These are phyloP conservation scores for Thereva unica DNA, from an alignment of 2,888 invertebrate species.

Conservation along the genomic window DNA sequence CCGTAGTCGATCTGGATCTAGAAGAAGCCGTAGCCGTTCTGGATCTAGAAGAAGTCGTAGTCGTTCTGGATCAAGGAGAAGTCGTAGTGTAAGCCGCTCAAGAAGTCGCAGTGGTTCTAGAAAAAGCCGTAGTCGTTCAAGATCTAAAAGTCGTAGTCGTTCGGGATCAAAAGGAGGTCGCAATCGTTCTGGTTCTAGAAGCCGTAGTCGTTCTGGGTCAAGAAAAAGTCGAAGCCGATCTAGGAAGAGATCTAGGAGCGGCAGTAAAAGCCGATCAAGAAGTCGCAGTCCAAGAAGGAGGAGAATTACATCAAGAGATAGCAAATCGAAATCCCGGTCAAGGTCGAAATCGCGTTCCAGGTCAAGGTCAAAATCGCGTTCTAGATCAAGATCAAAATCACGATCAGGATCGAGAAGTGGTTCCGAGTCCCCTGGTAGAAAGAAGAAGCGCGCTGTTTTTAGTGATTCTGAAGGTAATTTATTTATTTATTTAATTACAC, in stretches of 20 bases:
- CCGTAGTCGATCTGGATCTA: conserved; percentile 42
- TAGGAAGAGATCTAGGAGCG: conserved; percentile 47
- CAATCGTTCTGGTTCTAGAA: conserved; percentile 41
- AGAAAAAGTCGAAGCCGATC: conserved; percentile 43
- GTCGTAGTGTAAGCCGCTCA: conserved; percentile 47
- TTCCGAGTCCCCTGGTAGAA: conserved; percentile 45
- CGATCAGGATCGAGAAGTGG: conserved; percentile 45
- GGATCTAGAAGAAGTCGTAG: conserved; percentile 46
- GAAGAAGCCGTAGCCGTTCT: conserved; percentile 50
- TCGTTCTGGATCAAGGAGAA: conserved; percentile 41
- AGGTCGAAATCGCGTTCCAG: conserved; percentile 31
- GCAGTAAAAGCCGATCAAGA: conserved; percentile 48
- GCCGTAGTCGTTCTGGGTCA: conserved; percentile 45
- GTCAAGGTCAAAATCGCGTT: conserved; percentile 42
- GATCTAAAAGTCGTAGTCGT: conserved; percentile 45
- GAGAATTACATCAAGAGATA: background rate
- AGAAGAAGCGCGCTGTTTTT: conserved; percentile 56
- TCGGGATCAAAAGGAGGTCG: conserved; percentile 43
- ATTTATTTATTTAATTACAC: too few species aligned
- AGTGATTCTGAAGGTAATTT: conserved; percentile 69
- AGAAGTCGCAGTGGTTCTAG: conserved; percentile 46
- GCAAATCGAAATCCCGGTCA: conserved; percentile 22
- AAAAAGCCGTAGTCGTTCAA: conserved; percentile 41
- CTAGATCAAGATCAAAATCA: conserved; percentile 48
- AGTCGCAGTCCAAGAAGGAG: conserved; percentile 47